Base-by-base conservation (phyloP, 2,113 vertebrate species). In the Brachyhypopomus occidentalis region DNA sequence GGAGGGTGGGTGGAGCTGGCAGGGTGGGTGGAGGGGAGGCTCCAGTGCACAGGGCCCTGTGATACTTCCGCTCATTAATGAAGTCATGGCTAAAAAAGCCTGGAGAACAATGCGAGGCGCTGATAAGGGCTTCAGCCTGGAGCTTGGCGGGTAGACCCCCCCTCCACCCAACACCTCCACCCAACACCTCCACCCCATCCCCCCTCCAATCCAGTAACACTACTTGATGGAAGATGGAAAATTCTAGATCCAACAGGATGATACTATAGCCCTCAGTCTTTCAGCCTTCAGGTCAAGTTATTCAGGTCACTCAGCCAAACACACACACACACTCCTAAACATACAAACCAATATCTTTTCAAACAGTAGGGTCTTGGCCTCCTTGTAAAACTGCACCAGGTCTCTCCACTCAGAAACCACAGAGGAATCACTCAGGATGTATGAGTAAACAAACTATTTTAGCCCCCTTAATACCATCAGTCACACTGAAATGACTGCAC, bases 31-130 rank as follows among this genome's bases (percentile, higher is more conserved):
- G 45, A 14, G 45, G 45, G 45, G 12, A 86, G 3, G 72, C 76
- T 62, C 55, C 41, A 75, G 86, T 74, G 73, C 66, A 58, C 55
- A 78, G 69, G 79, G 81, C 58, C 63, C 56, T 75, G 66, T 48
- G 20, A 23, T 62, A 84, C 69, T 86, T 87, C 85, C 83, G 79
- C 41, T 87, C 80, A 56, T 84, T 80, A 84, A 89, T 79, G 84
- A 86, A 74, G 71, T 84, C 73, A 80, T 48, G 78, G 58, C 62
- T 75, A 71, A 22, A 80, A 85, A 77, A 78, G 55, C 78, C 69
- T 22, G 7, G 59, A 78, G 77, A 82, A 86, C 64, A 85, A 86
- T 72, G 78, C 74, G 72, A 72, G 30, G 67, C 67, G 63, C 2
- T 56, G 69, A 87, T 83, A 85, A 86, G 78, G 83, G 83, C 12